These are phyloP conservation scores for Mustela lutreola DNA, from an alignment of 2,113 vertebrate genomes.

Conservation along the genomic window DNA sequence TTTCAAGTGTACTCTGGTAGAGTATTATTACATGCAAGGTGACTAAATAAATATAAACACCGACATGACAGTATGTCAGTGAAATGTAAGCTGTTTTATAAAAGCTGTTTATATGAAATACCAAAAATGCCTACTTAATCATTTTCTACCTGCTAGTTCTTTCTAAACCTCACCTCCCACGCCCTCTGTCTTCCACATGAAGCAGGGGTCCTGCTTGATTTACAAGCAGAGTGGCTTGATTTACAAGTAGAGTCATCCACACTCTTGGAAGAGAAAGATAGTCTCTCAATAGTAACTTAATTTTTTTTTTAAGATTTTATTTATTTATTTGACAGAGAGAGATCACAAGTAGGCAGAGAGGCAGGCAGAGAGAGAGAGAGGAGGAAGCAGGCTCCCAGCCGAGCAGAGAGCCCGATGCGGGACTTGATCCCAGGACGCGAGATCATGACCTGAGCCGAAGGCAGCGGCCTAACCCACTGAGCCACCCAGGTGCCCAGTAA, in stretches of 20 bases:
- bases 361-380: too few species aligned
- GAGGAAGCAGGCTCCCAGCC: too few species aligned
- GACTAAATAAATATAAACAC: not conserved
- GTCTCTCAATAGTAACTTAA: not conserved
- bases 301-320: not conserved
- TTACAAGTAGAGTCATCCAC: not conserved
- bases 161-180: not conserved
- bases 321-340: too few species aligned
- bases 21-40: not conserved
- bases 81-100: slow-evolving; percentile 47
- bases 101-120: not conserved
- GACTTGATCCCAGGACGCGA: too few species aligned
- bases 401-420: too few species aligned
- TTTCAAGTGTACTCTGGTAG: slow-evolving; percentile 16
- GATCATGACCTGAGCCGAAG: too few species aligned
- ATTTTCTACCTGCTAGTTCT: not conserved
- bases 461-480: too few species aligned
- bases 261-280: not conserved
- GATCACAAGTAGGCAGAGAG: too few species aligned
- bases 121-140: not conserved
- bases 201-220: not conserved
- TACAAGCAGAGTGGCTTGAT: not conserved
- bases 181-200: not conserved
- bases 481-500: not conserved
- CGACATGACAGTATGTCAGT: not conserved